These are phyloP conservation scores for Helicoverpa zea DNA, from an alignment of 1,140 invertebrate genomes.

Conservation along the genomic window DNA sequence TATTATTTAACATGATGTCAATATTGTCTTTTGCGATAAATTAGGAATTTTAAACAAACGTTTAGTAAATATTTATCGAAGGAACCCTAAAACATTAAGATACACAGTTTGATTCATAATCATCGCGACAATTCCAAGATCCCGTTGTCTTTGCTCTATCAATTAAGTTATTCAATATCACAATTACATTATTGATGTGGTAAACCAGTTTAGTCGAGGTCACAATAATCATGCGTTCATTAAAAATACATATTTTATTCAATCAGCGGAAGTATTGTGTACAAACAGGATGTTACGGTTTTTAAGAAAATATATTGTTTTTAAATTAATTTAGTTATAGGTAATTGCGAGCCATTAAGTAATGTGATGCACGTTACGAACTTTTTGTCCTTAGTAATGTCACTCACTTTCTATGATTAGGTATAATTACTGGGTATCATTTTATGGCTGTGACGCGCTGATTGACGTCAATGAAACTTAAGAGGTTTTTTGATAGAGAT, in stretches of 20 bases:
- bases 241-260: background rate
- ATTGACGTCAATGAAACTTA: background rate
- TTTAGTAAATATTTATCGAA: too few relatives aligned
- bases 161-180: constrained; percentile 18
- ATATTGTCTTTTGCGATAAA: too few relatives aligned
- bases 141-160: constrained; percentile 6
- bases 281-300: constrained; percentile 3
- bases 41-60: background rate
- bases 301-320: background rate
- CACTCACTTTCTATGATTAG: background rate
- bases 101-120: background rate
- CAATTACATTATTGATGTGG: constrained; percentile 35
- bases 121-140: constrained; percentile 2
- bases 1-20: too few relatives aligned
- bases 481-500: background rate
- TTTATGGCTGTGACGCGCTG: background rate
- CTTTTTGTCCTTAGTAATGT: background rate
- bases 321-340: background rate
- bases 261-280: background rate
- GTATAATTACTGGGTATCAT: background rate
- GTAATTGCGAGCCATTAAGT: background rate
- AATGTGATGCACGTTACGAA: background rate
- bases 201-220: constrained; percentile 45
- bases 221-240: background rate
- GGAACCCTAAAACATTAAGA: background rate